A percentile compares a stretch with the other conserved stretches of the same genome.
Evolutionary conservation across 1,140 invertebrate genomes (phyloP).

Genomic region (Atta texana): DNA sequence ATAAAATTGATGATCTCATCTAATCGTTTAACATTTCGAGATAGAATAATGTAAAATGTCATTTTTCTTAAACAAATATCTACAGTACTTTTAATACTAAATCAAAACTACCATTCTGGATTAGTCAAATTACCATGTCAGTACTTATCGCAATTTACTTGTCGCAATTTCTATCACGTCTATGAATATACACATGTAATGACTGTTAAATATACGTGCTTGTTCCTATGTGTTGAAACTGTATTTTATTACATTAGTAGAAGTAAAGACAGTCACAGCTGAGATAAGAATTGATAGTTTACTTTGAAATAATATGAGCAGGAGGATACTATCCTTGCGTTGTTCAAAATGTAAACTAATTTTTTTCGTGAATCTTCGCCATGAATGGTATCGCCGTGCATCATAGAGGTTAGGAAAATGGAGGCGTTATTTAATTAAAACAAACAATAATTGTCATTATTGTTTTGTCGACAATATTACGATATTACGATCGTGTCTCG

Average conservation of each 20-base stretch:
- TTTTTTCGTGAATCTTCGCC: neutral
- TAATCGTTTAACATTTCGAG: conserved; percentile 1
- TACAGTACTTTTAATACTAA: neutral
- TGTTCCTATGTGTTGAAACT: conserved; percentile 2
- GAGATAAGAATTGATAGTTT: conserved; percentile 54
- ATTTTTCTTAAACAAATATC: neutral
- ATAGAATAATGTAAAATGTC: neutral
- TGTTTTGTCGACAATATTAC: conserved; percentile 63
- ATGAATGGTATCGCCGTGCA: neutral
- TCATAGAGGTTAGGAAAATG: neutral
- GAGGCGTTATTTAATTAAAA: neutral
- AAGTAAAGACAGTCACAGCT: too few relatives aligned
- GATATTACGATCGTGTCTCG: conserved; percentile 9
- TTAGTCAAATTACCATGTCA: too few relatives aligned
- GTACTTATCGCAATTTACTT: conserved; percentile 38
- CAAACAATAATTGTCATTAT: neutral
- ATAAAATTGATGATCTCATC: conserved; percentile 16
- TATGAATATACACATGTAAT: conserved; percentile 13
- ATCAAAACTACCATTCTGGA: too few relatives aligned
- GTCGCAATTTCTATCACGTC: conserved; percentile 22
- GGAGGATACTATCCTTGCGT: neutral
- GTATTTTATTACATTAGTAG: conserved; percentile 38
- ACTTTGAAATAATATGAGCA: conserved; percentile 9
- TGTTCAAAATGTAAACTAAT: conserved; percentile 44
- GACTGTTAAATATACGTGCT: conserved; percentile 13